Conservation (phyloP, 2,888 invertebrate genomes). For the Pseudoips prasinana region DNA sequence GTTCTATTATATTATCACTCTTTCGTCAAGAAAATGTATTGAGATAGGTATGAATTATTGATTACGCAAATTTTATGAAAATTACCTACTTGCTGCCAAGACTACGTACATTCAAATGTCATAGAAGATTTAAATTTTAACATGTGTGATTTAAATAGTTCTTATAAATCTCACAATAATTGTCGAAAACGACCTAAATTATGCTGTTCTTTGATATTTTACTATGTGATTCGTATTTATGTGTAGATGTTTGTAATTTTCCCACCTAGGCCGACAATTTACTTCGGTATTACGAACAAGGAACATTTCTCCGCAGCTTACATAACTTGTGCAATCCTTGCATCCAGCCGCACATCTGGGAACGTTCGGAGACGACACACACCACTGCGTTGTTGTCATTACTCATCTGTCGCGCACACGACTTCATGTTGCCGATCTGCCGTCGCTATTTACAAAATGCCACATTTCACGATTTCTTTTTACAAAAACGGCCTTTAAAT, state of each 20-base stretch:
- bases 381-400: constrained; percentile 75
- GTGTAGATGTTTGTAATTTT: constrained; percentile 37
- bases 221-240: constrained; percentile 14
- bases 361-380: constrained; percentile 65
- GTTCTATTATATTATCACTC: constrained; percentile 19
- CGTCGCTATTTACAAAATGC: constrained; percentile 51
- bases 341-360: constrained; percentile 70
- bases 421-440: constrained; percentile 59
- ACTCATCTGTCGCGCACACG: constrained; percentile 78
- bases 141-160: constrained; percentile 18
- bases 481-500: constrained; percentile 55
- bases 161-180: constrained; percentile 22
- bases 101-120: constrained; percentile 1
- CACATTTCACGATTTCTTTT: constrained; percentile 44
- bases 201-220: constrained; percentile 16
- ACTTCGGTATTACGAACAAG: constrained; percentile 36
- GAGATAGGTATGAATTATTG: constrained; percentile 8
- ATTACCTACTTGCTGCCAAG: constrained; percentile 19
- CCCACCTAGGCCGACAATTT: constrained; percentile 32
- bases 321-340: constrained; percentile 65
- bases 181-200: constrained; percentile 13
- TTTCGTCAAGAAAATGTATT: background rate
- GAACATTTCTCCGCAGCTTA: constrained; percentile 53
- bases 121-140: constrained; percentile 14
- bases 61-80: constrained; percentile 16